phyloP scores from a whole-genome alignment of 1,140 invertebrate genomes.

The Stegodyphus dumicola region DNA sequence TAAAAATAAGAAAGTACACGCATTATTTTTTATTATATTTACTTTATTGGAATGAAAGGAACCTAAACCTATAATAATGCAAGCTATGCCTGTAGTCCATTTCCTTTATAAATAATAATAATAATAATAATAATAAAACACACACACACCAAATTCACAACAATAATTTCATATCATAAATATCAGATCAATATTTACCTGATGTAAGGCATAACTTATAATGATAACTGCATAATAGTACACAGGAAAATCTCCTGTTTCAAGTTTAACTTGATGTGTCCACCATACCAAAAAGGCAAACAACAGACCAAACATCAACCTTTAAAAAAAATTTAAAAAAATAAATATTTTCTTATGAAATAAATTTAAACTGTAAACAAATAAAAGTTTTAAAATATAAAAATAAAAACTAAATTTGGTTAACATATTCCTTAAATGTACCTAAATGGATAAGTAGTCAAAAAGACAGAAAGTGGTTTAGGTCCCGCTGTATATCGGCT shows the following conservation, averaged over 20 bases:
- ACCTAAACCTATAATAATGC: no score
- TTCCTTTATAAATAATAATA: no score
- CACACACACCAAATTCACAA: no score
- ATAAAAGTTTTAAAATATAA: not conserved
- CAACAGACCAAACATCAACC: constrained; percentile 85
- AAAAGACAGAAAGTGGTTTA: constrained; percentile 86
- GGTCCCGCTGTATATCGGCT: constrained; percentile 89
- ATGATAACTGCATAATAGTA: constrained; percentile 86
- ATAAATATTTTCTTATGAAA: not conserved
- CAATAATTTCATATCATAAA: no score
- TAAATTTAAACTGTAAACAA: not conserved
- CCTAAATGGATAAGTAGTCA: constrained; percentile 88
- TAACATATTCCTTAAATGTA: not conserved
- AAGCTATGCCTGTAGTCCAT: no score
- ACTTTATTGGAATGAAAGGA: no score
- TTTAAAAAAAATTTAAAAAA: no score
- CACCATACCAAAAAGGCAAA: constrained; percentile 86
- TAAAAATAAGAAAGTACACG: no score
- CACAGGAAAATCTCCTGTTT: constrained; percentile 76
- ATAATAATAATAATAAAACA: no score
- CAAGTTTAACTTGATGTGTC: constrained; percentile 78
- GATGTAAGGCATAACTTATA: constrained; percentile 86
- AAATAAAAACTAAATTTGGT: not conserved
- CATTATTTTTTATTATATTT: no score
- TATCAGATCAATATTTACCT: constrained; percentile 74